Evolutionary conservation across 1,140 invertebrate species (phyloP), one percentile per base, ranked within the genome.

Genomic region (Hypothenemus hampei): DNA sequence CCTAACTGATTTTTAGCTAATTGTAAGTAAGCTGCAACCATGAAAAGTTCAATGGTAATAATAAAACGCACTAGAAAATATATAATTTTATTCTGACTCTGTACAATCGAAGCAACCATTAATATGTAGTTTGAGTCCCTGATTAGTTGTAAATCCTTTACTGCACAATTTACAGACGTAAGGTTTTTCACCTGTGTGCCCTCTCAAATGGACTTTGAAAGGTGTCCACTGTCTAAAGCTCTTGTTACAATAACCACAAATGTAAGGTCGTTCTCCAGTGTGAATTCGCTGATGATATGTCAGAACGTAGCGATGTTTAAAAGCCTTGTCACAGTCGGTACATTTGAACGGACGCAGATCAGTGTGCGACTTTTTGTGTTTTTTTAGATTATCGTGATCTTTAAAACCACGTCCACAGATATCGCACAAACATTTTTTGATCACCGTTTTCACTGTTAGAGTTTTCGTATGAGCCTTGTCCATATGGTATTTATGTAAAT

Each of bases 291-390:
- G 75, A 63, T 79, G 77, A 74, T 78, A 78, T 4, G 74, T 64
- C 15, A 79, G 54, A 69, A 77, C 76, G 0, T 76, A 75, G 46
- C 76, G 74, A 45, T 75, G 76, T 0, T 75, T 70, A 60, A 67
- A 75, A 72, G 4, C 74, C 59, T 75, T 76, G 20, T 72, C 72
- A 54, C 77, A 79, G 3, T 76, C 59, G 7, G 68, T 70, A 58
- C 77, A 79, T 20, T 69, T 69, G 59, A 73, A 75, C 0, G 75
- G 74, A 57, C 71, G 70, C 1, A 72, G 64, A 4, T 75, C 75
- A 11, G 69, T 75, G 57, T 81, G 81, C n/a, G 78, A 75, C 69
- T 78, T 75, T 69, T 79, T 75, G 59, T 84, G 82, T 7, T 77
- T 73, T 47, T 75, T 77, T 21, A 82, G 65, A 51, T 78, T 79